A percentile compares a stretch with the other conserved stretches of the same genome.
These are phyloP conservation scores for Accipiter cooperii DNA, from an alignment of 2,113 vertebrate genomes.

Conservation along the genomic window DNA sequence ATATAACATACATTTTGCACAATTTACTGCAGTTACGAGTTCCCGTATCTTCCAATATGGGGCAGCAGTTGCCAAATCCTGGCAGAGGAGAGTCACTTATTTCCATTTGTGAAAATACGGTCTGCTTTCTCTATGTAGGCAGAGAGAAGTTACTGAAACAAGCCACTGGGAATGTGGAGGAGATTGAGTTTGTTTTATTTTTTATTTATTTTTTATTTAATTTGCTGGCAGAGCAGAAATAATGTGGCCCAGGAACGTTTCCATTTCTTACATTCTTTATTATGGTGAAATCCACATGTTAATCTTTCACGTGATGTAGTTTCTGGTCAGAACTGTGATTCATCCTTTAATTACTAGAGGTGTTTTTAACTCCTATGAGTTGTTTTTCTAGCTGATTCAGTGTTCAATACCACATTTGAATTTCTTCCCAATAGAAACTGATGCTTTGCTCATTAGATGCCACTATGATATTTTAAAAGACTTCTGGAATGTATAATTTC, in stretches of 20 bases:
- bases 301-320: conserved; percentile 4
- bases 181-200: background rate
- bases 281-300: conserved; percentile 3
- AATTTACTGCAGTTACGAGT: conserved; percentile 17
- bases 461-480: conserved; percentile 34
- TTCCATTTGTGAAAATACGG: conserved; percentile 37
- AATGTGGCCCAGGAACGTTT: background rate
- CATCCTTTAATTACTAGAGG: conserved; percentile 31
- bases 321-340: conserved; percentile 47
- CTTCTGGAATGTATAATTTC: conserved; percentile 26
- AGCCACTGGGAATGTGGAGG: background rate
- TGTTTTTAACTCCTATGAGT: background rate
- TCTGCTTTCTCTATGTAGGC: background rate
- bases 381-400: conserved; percentile 28
- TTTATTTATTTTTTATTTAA: background rate
- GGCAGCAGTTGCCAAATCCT: conserved; percentile 63
- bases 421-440: conserved; percentile 29
- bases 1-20: background rate
- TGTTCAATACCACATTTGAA: background rate
- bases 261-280: conserved; percentile 17
- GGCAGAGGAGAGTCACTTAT: conserved; percentile 15
- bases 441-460: conserved; percentile 41
- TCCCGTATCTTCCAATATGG: conserved; percentile 56
- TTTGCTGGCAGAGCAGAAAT: background rate
- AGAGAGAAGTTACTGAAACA: conserved; percentile 37